Base-by-base conservation (phyloP, 1,140 invertebrate genomes). In the Homarus americanus region DNA sequence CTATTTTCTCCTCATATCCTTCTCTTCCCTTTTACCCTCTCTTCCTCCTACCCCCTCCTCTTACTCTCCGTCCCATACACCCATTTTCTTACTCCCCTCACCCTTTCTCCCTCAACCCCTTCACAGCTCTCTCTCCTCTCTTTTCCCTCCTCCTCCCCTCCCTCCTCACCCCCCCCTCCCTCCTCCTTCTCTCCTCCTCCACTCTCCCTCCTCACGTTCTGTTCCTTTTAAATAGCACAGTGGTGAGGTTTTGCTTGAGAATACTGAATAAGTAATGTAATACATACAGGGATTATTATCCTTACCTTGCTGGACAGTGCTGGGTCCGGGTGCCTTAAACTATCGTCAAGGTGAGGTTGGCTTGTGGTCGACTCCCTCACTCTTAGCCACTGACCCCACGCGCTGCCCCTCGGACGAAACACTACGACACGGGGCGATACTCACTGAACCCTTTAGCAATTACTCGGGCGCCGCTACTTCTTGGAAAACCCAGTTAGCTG, bases 261-360 rank as follows among this genome's bases (percentile, higher is more conserved):
- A 90, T 84, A 75, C 49, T 90, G 87, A 90, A 90, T 90, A 90
- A 90, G 87, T 90, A 90, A 90, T 90, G 87, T 83, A 83, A 90
- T 90, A 90, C 87, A 90, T 76, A 90, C 87, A 90, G 69, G 79
- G 66, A 90, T 90, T 90, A 90, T 90, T 90, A 90, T 75, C 87
- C 87, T 83, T 90, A 76, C 80, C 86, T 41, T 34, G 87, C 80
- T 76, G 87, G 87, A 84, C 87, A 83, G 49, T 58, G 44, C 80
- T 40, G n/a, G n/a, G 24, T 10, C 44, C 40, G 36, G 17, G 75
- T 34, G 2, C 58, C 86, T 80, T 78, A 80, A 72, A 58, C 3
- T 72, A 72, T 88, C 86, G 76, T 28, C 32, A 32, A 82, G 58
- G 32, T 44, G n/a, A 24, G 15, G 58, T 10, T 5, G 4, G 17